phyloP scores from a whole-genome alignment of 2,797 vertebrate genomes.

The Cuniculus paca region DNA sequence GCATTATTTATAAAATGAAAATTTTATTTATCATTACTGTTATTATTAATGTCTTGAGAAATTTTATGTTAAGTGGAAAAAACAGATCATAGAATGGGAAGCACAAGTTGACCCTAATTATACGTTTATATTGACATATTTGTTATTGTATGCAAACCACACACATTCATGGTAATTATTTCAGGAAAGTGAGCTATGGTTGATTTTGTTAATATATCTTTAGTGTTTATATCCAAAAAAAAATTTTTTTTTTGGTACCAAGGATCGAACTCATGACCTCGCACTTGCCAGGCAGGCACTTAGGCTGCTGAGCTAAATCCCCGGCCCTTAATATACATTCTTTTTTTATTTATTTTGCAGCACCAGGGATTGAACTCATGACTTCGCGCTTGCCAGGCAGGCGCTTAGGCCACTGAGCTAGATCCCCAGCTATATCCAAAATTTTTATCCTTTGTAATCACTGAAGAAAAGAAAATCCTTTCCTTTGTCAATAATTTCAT shows the following conservation, averaged over 20 bases:
- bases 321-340: too few relatives aligned
- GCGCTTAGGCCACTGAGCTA: too few relatives aligned
- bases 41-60: not conserved
- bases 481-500: conserved; percentile 39
- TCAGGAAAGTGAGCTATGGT: not conserved
- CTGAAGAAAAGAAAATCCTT: conserved; percentile 22
- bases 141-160: not conserved
- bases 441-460: conserved; percentile 62
- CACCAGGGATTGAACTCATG: too few relatives aligned
- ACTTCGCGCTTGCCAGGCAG: too few relatives aligned
- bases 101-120: not conserved
- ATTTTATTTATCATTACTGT: too few relatives aligned
- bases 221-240: conserved; percentile 12
- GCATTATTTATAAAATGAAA: too few relatives aligned
- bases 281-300: too few relatives aligned
- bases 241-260: too few relatives aligned
- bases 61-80: conserved; percentile 27
- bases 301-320: too few relatives aligned
- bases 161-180: not conserved
- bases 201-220: conserved; percentile 28
- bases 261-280: too few relatives aligned
- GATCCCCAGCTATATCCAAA: too few relatives aligned
- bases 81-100: conserved; percentile 16
- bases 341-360: too few relatives aligned
- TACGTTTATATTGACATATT: not conserved